Percentiles rank a stretch among this genome's conserved stretches.
These are phyloP conservation scores for Odontamblyopus lacepedii DNA, from an alignment of 2,797 vertebrate species.

Conservation along the genomic window DNA sequence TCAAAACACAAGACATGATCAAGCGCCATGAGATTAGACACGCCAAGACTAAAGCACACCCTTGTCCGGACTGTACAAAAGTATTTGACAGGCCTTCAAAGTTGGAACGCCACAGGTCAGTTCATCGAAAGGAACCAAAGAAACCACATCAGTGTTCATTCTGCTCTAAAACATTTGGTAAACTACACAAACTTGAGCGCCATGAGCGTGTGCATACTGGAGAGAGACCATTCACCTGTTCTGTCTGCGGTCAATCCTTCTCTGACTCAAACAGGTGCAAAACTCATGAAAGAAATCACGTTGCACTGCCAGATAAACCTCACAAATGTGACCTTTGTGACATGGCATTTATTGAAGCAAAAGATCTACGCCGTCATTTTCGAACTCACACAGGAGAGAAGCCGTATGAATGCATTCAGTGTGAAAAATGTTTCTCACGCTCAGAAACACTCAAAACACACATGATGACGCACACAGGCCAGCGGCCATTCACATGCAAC, in stretches of 20 bases:
- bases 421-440: constrained; percentile 66
- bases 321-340: constrained; percentile 56
- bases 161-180: constrained; percentile 63
- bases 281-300: constrained; percentile 64
- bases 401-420: constrained; percentile 63
- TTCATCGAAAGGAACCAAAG: constrained; percentile 61
- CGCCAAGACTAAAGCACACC: constrained; percentile 63
- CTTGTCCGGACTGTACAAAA: constrained; percentile 68
- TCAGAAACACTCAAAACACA: constrained; percentile 69
- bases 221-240: constrained; percentile 69
- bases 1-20: constrained; percentile 54
- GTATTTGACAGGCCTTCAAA: constrained; percentile 68
- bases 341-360: constrained; percentile 69
- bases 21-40: constrained; percentile 56
- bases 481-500: constrained; percentile 60
- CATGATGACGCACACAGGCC: constrained; percentile 69
- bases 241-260: constrained; percentile 63
- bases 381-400: constrained; percentile 71
- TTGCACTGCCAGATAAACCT: constrained; percentile 65
- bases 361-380: constrained; percentile 52
- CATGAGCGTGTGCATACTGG: constrained; percentile 69
- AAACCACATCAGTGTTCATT: constrained; percentile 64
- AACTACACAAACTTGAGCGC: constrained; percentile 64
- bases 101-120: constrained; percentile 59
- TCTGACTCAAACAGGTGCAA: constrained; percentile 66